phyloP scores from a whole-genome alignment of 2,888 invertebrate genomes.

The Nephrotoma flavescens region DNA sequence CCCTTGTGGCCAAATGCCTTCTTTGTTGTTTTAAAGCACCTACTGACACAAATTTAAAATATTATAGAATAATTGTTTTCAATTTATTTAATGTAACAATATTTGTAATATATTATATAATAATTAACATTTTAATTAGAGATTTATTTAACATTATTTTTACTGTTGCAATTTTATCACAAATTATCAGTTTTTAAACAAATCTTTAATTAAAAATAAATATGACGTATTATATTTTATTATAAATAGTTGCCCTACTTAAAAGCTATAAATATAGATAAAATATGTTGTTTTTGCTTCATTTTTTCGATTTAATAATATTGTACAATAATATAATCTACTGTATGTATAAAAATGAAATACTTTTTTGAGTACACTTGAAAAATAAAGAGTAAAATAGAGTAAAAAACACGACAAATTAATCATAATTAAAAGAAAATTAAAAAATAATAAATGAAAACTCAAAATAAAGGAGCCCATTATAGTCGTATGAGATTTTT shows the following conservation, averaged over 20 bases:
- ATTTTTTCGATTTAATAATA: not conserved
- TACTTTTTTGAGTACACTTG: not conserved
- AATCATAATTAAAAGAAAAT: not conserved
- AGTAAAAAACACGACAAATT: not conserved
- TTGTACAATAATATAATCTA: not conserved
- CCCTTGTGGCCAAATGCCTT: slow-evolving; percentile 75
- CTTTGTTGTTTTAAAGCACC: slow-evolving; percentile 39
- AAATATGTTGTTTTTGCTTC: not conserved
- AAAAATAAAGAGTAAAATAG: not conserved
- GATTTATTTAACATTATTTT: not conserved
- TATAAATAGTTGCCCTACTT: not conserved
- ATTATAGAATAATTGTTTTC: slow-evolving; percentile 7
- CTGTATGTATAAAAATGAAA: not conserved
- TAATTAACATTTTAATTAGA: not conserved
- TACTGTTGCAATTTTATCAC: not conserved
- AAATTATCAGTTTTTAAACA: not conserved
- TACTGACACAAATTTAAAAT: slow-evolving; percentile 18
- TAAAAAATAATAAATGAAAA: not conserved
- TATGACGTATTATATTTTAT: not conserved
- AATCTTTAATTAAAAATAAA: not conserved
- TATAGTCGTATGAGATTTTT: not conserved
- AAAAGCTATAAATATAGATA: not conserved
- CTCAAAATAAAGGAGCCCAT: slow-evolving; percentile 1
- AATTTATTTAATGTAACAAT: slow-evolving; percentile 10
- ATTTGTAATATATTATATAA: slow-evolving; percentile 5